Evolutionary conservation across 2,797 vertebrate genomes (phyloP).

Genomic region (Chelmon rostratus): DNA sequence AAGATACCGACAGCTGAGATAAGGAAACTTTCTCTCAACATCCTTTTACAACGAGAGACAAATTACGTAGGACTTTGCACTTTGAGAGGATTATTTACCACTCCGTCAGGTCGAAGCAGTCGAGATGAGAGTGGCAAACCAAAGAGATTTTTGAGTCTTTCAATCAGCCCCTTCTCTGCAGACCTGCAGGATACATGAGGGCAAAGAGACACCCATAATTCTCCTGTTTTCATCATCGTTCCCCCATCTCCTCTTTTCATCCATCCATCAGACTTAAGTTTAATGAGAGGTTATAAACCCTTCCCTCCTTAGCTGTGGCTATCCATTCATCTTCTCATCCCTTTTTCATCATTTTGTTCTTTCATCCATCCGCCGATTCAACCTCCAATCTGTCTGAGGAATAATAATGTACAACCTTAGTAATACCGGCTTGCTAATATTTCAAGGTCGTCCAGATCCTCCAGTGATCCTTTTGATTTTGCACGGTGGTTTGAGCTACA

Average conservation of each 20-base stretch:
- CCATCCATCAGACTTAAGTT: slow-evolving; percentile 72
- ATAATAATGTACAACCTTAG: slow-evolving; percentile 73
- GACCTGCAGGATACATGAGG: slow-evolving; percentile 55
- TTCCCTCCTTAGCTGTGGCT: slow-evolving; percentile 50
- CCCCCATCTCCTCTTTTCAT: slow-evolving; percentile 62
- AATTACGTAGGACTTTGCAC: slow-evolving; percentile 52
- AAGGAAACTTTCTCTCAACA: slow-evolving; percentile 21
- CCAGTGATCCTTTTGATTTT: slow-evolving; percentile 46
- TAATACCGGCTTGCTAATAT: slow-evolving; percentile 63
- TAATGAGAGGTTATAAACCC: slow-evolving; percentile 78
- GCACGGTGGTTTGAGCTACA: slow-evolving; percentile 26
- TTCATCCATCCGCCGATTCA: slow-evolving; percentile 67
- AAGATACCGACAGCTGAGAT: slow-evolving; percentile 16
- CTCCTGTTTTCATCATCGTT: slow-evolving; percentile 64
- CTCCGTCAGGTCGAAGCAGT: slow-evolving; percentile 51
- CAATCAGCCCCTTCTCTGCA: slow-evolving; percentile 44
- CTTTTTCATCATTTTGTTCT: slow-evolving; percentile 70
- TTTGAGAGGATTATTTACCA: slow-evolving; percentile 61
- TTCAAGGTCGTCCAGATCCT: slow-evolving; percentile 69
- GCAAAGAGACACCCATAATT: slow-evolving; percentile 54
- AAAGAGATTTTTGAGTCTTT: slow-evolving; percentile 58
- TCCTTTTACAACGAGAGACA: slow-evolving; percentile 41
- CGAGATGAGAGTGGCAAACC: slow-evolving; percentile 51
- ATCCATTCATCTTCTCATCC: slow-evolving; percentile 76
- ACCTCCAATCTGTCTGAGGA: slow-evolving; percentile 50